Evolutionary conservation across 2,113 vertebrate species (phyloP), one percentile per base, ranked within the genome.

Genomic region (Phylloscopus whistleri): DNA sequence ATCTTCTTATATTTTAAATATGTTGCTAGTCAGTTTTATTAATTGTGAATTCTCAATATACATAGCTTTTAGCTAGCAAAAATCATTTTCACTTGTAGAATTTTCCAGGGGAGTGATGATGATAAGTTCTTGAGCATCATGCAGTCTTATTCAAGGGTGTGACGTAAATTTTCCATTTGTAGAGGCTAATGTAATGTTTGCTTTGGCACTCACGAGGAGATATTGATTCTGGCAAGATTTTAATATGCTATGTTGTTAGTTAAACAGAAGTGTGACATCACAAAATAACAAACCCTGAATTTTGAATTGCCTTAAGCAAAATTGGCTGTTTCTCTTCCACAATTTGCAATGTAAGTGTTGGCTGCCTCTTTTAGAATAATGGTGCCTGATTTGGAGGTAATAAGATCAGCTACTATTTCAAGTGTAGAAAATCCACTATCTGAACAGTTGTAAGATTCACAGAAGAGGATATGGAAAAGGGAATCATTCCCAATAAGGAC

Each of bases 221-320:
- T 24, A 69, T 76, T 93, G 78, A 69, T 95, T 90, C 51, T 83
- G 89, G 81, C 66, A 93, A 52, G 84, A 62, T 89, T 91, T 84
- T 76, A 79, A 22, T 79, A 37, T 55, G 28, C 43, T 51, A 0
- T 43, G 27, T 67, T 91, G 49, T 73, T 91, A 55, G 27, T 80
- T 94, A 93, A 94, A 94, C 53, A 83, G 55, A 89, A 85, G 90
- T 55, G 43, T 97, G 53, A 87, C 70, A 88, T 94, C 78, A 80
- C 58, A 90, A 89, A 73, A 95, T 93, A 88, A 16, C 21, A 83
- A 76, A 56, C 46, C 60, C 49, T 84, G 73, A 72, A 56, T 91
- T 3, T 74, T 70, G 30, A 63, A 63, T 39, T 33, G 51, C 75
- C 87, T 70, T 69, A 35, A 86, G 63, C 70, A 83, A 91, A 80